These are phyloP conservation scores for Sternarchorhynchus goeldii DNA, from an alignment of 2,797 vertebrate genomes.

Conservation along the genomic window DNA sequence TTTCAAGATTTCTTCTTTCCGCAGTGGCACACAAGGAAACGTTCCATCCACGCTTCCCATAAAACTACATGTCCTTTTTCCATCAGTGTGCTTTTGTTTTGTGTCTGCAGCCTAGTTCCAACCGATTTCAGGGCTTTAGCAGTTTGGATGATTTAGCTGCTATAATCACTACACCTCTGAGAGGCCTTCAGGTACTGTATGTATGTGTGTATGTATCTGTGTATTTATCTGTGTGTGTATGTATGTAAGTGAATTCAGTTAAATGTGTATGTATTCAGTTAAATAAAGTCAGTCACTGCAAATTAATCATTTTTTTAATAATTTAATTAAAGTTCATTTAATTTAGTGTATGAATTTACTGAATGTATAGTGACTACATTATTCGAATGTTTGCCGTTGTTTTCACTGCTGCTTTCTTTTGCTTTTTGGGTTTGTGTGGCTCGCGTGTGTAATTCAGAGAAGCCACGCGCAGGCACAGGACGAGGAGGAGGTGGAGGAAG, in stretches of 20 bases:
- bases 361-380: background rate
- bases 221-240: too few species aligned
- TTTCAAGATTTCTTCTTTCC: too few species aligned
- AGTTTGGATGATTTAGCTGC: conserved; percentile 82
- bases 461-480: conserved; percentile 74
- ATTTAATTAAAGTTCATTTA: too few species aligned
- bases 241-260: too few species aligned
- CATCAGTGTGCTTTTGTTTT: conserved; percentile 52
- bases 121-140: conserved; percentile 78
- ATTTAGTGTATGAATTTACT: too few species aligned
- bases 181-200: conserved; percentile 83
- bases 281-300: too few species aligned
- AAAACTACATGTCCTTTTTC: conserved; percentile 28
- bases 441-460: conserved; percentile 64
- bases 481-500: conserved; percentile 92
- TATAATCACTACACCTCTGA: conserved; percentile 83
- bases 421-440: conserved; percentile 44
- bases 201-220: too few species aligned
- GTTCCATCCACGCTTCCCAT: conserved; percentile 13
- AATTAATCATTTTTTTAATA: too few species aligned
- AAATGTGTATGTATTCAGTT: too few species aligned
- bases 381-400: background rate
- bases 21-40: background rate
- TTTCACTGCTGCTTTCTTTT: conserved; percentile 57
- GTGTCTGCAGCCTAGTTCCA: conserved; percentile 75